A percentile compares a stretch with the other conserved stretches of the same genome.
These are phyloP conservation scores for Cyclophora albipunctata DNA, from an alignment of 2,888 invertebrate species.

Conservation along the genomic window DNA sequence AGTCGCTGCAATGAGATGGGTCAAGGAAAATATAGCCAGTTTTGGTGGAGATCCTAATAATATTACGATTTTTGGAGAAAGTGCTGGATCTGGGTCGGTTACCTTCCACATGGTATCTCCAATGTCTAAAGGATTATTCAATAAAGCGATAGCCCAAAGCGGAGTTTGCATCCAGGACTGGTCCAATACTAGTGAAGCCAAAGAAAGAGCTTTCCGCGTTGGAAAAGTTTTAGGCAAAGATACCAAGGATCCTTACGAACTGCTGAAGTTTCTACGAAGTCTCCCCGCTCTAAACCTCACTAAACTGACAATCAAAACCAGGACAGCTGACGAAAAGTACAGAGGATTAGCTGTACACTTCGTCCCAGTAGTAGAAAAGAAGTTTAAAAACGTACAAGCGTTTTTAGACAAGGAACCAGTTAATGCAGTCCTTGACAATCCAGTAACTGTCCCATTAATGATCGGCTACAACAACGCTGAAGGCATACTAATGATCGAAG, in stretches of 20 bases:
- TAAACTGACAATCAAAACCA: conserved; percentile 25
- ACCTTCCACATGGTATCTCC: conserved; percentile 25
- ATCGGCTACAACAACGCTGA: conserved; percentile 47
- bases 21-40: conserved; percentile 18
- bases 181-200: conserved; percentile 21
- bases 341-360: conserved; percentile 40
- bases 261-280: conserved; percentile 29
- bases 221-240: conserved; percentile 26
- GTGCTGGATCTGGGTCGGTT: conserved; percentile 18
- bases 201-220: conserved; percentile 24
- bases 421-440: conserved; percentile 28
- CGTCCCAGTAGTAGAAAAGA: conserved; percentile 41
- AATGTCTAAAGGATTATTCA: conserved; percentile 30
- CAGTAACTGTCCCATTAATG: conserved; percentile 38
- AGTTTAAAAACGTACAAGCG: conserved; percentile 31
- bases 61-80: conserved; percentile 26
- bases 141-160: conserved; percentile 27
- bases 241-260: conserved; percentile 22
- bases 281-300: conserved; percentile 23
- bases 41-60: conserved; percentile 26
- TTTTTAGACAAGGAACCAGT: conserved; percentile 37
- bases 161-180: conserved; percentile 29
- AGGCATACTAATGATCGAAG: conserved; percentile 33
- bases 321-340: conserved; percentile 32
- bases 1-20: conserved; percentile 22